Percentiles rank a stretch among this genome's conserved stretches.
These are phyloP conservation scores for Pachycephus smyrnensis DNA, from an alignment of 2,888 invertebrate species.

Conservation along the genomic window DNA sequence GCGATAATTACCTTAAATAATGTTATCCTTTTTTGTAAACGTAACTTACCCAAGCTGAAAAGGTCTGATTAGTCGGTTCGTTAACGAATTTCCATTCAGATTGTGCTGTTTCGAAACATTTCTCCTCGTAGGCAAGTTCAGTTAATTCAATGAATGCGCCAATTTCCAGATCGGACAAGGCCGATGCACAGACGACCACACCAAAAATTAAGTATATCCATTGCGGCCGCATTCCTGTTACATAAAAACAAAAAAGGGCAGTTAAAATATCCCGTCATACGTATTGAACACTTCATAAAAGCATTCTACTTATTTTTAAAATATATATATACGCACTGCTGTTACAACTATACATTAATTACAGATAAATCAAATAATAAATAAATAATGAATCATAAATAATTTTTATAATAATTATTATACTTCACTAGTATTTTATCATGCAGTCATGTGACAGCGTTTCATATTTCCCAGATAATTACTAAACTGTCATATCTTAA, in stretches of 20 bases:
- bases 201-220: constrained; percentile 35
- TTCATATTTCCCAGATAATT: not conserved
- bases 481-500: not conserved
- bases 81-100: constrained; percentile 52
- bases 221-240: constrained; percentile 37
- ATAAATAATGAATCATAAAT: not conserved
- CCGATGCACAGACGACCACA: constrained; percentile 25
- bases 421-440: not conserved
- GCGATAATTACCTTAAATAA: no score
- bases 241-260: constrained; percentile 12
- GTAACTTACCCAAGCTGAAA: constrained; percentile 48
- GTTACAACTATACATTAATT: not conserved
- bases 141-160: constrained; percentile 41
- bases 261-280: not conserved
- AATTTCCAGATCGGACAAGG: constrained; percentile 22
- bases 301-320: not conserved
- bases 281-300: not conserved
- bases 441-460: not conserved
- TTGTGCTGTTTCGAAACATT: constrained; percentile 43
- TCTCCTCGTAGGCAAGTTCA: constrained; percentile 54
- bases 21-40: not conserved
- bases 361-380: not conserved
- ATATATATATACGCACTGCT: no score
- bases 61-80: constrained; percentile 40
- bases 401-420: not conserved